Conservation (phyloP, 2,888 invertebrate genomes). For the Neria commutata region DNA sequence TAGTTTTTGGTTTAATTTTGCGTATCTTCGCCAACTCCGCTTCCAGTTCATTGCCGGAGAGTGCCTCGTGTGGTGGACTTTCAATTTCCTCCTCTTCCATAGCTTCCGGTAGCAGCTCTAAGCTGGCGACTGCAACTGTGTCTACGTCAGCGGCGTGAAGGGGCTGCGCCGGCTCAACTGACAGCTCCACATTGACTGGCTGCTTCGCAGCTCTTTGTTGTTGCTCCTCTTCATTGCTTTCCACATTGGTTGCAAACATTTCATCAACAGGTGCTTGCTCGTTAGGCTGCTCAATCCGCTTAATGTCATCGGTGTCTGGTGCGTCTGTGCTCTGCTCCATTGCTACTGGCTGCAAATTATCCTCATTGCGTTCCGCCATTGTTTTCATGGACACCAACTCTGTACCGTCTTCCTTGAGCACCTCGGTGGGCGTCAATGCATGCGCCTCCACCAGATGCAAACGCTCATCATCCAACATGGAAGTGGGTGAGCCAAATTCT, state of each 20-base stretch:
- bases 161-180: too few relatives aligned
- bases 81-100: slow-evolving; percentile 28
- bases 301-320: not conserved
- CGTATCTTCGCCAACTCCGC: not conserved
- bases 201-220: not conserved
- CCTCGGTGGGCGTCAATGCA: slow-evolving; percentile 20
- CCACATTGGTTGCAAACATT: not conserved
- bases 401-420: not conserved
- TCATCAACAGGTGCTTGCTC: not conserved
- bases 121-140: too few relatives aligned
- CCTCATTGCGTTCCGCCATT: too few relatives aligned
- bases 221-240: slow-evolving; percentile 3
- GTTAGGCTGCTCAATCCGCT: not conserved
- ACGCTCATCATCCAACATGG: slow-evolving; percentile 45
- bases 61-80: slow-evolving; percentile 29
- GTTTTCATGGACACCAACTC: too few relatives aligned
- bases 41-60: slow-evolving; percentile 27
- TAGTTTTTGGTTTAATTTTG: not conserved
- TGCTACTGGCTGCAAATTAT: not conserved
- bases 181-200: not conserved
- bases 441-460: slow-evolving; percentile 21
- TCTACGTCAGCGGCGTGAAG: not conserved
- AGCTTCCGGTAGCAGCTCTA: not conserved
- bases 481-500: slow-evolving; percentile 46
- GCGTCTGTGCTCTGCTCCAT: not conserved